Percentiles rank a stretch among this genome's conserved stretches.
phyloP scores from a whole-genome alignment of 2,888 invertebrate genomes.

The Stramonita haemastoma region DNA sequence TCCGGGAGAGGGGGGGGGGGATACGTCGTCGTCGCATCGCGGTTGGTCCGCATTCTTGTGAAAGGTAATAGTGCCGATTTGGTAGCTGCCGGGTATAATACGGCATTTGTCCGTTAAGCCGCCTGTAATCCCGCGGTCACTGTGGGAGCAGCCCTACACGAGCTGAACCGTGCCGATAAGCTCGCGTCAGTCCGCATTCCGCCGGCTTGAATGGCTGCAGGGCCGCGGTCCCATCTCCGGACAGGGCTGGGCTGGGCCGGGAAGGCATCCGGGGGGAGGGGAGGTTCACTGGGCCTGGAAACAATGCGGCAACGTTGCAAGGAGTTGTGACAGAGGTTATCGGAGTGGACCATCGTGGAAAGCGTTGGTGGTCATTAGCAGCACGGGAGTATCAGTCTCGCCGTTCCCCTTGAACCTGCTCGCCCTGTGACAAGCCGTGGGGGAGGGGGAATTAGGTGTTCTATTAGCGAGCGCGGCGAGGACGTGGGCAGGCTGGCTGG shows the following conservation, averaged over 20 bases:
- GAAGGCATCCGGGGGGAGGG: neutral
- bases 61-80: conserved; percentile 7
- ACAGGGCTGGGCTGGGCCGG: neutral
- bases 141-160: neutral
- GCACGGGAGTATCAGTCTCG: neutral
- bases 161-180: neutral
- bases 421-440: neutral
- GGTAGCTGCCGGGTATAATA: neutral
- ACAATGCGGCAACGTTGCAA: conserved; percentile 9
- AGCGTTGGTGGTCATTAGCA: conserved; percentile 20
- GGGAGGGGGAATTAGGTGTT: neutral
- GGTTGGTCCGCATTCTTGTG: conserved; percentile 23
- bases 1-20: neutral
- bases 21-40: conserved; percentile 5
- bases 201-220: neutral
- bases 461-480: neutral
- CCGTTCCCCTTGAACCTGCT: neutral
- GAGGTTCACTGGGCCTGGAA: no score
- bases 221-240: neutral
- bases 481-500: neutral
- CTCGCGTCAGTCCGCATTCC: conserved; percentile 13
- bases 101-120: conserved; percentile 2
- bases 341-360: neutral
- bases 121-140: neutral
- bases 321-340: conserved; percentile 24